phyloP scores from a whole-genome alignment of 2,888 invertebrate species.

The Deilephila elpenor region DNA sequence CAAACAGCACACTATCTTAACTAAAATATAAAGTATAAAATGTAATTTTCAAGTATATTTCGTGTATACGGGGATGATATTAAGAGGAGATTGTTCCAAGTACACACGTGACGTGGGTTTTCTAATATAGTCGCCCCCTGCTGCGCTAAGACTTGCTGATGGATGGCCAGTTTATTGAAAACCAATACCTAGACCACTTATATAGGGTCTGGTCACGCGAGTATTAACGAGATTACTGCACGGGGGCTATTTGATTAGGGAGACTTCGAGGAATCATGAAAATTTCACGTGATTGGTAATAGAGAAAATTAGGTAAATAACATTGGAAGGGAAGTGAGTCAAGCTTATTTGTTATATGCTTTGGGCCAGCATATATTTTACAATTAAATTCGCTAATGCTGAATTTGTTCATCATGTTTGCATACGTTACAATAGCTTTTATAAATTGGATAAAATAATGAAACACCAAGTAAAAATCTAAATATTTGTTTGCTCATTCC shows the following conservation, averaged over 20 bases:
- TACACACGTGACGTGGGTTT: conserved; percentile 72
- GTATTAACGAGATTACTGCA: conserved; percentile 62
- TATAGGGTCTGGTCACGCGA: conserved; percentile 73
- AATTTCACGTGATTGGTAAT: neutral
- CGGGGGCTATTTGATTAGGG: conserved; percentile 59
- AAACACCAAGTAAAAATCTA: too few species aligned
- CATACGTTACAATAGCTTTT: too few species aligned
- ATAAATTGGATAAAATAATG: too few species aligned
- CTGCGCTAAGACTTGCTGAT: conserved; percentile 77
- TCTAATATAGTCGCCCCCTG: conserved; percentile 82
- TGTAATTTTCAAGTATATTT: conserved; percentile 4
- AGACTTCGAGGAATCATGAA: conserved; percentile 11
- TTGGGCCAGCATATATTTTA: too few species aligned
- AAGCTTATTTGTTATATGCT: too few species aligned
- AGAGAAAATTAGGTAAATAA: neutral
- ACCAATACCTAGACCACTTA: conserved; percentile 70
- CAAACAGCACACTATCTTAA: too few species aligned
- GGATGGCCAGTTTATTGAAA: conserved; percentile 81
- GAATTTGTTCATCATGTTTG: too few species aligned
- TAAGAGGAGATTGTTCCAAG: conserved; percentile 7
- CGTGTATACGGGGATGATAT: neutral
- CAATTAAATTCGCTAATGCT: too few species aligned
- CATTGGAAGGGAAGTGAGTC: too few species aligned
- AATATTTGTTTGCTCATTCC: too few species aligned
- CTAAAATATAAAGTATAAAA: neutral